phyloP scores from a whole-genome alignment of 2,888 invertebrate genomes.

The Tachina lurida region DNA sequence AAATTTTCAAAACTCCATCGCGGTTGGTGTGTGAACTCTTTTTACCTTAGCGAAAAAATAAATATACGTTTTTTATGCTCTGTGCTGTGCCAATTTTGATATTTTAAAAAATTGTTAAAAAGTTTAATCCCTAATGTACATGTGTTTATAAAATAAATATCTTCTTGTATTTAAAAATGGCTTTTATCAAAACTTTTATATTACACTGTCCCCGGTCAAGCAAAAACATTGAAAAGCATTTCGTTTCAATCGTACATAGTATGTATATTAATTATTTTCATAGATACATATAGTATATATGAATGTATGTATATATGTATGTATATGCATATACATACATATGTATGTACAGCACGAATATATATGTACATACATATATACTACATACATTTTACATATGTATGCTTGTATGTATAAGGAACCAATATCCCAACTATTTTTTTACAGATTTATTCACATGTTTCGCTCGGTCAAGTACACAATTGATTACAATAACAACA shows the following conservation, averaged over 20 bases:
- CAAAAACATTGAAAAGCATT: conserved; percentile 38
- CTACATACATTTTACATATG: background rate
- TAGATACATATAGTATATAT: conserved; percentile 7
- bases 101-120: no score
- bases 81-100: no score
- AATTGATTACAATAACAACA: conserved; percentile 74
- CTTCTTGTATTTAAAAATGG: background rate
- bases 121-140: no score
- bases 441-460: conserved; percentile 79
- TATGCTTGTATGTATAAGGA: conserved; percentile 2
- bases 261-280: conserved; percentile 5
- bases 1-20: no score
- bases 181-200: conserved; percentile 2
- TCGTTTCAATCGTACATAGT: conserved; percentile 24
- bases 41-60: no score
- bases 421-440: conserved; percentile 59
- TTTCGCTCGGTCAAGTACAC: conserved; percentile 78
- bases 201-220: conserved; percentile 19
- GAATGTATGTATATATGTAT: conserved; percentile 3
- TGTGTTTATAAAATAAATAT: background rate
- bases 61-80: no score
- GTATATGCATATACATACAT: background rate
- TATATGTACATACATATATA: background rate
- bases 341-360: background rate
- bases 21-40: no score